Conservation (phyloP, 2,888 invertebrate genomes). For the Tetrapedia diversipes region DNA sequence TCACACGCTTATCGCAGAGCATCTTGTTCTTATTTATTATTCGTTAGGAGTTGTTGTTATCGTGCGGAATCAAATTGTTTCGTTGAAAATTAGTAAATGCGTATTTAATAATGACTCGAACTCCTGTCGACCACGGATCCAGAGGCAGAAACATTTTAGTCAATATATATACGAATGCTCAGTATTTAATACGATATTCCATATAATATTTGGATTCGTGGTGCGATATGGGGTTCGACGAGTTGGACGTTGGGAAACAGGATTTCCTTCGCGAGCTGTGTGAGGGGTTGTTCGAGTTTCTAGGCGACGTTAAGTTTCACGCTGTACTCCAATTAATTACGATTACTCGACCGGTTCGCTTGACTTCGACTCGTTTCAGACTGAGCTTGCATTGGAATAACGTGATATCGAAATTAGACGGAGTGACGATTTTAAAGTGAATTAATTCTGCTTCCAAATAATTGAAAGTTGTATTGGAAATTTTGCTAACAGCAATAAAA, state of each 20-base stretch:
- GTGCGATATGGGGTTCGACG: conserved; percentile 14
- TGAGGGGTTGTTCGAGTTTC: conserved; percentile 17
- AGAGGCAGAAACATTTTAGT: conserved; percentile 51
- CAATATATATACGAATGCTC: conserved; percentile 54
- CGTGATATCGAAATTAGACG: neutral
- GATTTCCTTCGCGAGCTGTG: conserved; percentile 41
- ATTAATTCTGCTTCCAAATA: neutral
- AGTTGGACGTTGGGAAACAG: conserved; percentile 11
- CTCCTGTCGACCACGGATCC: conserved; percentile 31
- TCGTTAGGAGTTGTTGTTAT: too few species aligned
- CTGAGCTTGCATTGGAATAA: conserved; percentile 15
- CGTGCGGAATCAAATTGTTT: too few species aligned
- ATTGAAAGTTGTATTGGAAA: neutral
- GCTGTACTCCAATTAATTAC: conserved; percentile 37
- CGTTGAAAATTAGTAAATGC: too few species aligned
- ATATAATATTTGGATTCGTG: conserved; percentile 45
- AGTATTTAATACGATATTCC: conserved; percentile 55
- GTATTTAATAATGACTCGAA: too few species aligned
- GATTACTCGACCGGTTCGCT: conserved; percentile 2
- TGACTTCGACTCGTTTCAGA: conserved; percentile 10
- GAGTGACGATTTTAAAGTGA: too few species aligned
- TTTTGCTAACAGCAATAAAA: too few species aligned
- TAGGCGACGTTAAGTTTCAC: conserved; percentile 17
- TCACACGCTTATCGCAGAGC: too few species aligned
- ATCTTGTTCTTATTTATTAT: too few species aligned